A percentile compares a stretch with the other conserved stretches of the same genome.
Conservation (phyloP, 2,113 vertebrate species). For the Dascyllus trimaculatus region DNA sequence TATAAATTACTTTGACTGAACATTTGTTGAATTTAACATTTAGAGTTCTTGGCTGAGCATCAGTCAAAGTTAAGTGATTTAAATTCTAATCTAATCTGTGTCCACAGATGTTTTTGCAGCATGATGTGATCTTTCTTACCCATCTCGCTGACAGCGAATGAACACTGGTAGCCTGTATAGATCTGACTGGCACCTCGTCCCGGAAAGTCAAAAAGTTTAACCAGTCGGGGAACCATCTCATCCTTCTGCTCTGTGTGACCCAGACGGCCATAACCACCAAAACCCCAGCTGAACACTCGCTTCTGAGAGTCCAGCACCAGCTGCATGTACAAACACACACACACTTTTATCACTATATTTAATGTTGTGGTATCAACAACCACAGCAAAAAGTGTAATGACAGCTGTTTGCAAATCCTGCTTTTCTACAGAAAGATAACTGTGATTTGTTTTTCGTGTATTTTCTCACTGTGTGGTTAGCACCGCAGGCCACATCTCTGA, state of each 20-base stretch:
- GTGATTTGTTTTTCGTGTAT: neutral
- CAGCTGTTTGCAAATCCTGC: neutral
- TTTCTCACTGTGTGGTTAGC: conserved; percentile 92
- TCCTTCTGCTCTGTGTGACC: conserved; percentile 96
- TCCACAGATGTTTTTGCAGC: too few species aligned
- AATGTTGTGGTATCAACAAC: too few species aligned
- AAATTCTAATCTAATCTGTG: too few species aligned
- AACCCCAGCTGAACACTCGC: conserved; percentile 96
- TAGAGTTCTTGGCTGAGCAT: too few species aligned
- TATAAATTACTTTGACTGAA: too few species aligned
- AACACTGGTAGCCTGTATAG: conserved; percentile 93
- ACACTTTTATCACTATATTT: too few species aligned
- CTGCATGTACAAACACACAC: conserved; percentile 71
- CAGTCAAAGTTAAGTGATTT: too few species aligned
- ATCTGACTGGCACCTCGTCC: conserved; percentile 92
- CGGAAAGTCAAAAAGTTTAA: conserved; percentile 96
- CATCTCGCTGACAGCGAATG: conserved; percentile 94
- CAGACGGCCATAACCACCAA: conserved; percentile 93
- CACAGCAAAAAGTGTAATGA: neutral
- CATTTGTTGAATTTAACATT: neutral
- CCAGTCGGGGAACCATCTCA: conserved; percentile 95
- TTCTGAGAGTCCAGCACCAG: conserved; percentile 96
- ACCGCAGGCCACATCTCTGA: conserved; percentile 93
- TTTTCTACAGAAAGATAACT: neutral
- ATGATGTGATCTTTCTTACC: conserved; percentile 77